Percentiles rank a stretch among this genome's conserved stretches.
Conservation (phyloP, 2,888 invertebrate species). For the Stenichneumon culpator region DNA sequence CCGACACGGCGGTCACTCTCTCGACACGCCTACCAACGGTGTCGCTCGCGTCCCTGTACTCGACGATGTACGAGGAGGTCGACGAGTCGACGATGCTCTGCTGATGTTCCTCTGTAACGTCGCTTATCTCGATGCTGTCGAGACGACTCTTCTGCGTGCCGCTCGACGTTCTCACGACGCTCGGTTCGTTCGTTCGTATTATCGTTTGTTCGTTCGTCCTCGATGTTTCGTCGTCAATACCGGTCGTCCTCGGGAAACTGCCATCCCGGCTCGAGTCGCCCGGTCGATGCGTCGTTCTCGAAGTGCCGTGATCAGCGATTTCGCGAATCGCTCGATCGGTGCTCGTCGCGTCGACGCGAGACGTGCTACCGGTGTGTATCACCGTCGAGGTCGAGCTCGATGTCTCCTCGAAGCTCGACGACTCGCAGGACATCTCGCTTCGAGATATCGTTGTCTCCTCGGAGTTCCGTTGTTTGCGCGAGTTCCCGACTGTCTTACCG, state of each 20-base stretch:
- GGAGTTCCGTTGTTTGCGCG: constrained; percentile 48
- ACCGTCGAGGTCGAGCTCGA: constrained; percentile 72
- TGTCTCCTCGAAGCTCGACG: constrained; percentile 71
- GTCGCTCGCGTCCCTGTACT: constrained; percentile 80
- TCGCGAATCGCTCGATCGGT: constrained; percentile 22
- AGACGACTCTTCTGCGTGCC: constrained; percentile 66
- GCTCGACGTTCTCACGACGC: constrained; percentile 73
- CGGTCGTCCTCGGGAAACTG: constrained; percentile 80
- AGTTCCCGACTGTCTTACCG: constrained; percentile 15
- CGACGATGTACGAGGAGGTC: constrained; percentile 89
- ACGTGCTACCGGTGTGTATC: constrained; percentile 63
- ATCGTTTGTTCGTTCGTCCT: constrained; percentile 56
- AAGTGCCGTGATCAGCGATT: constrained; percentile 75
- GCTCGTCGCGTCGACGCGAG: constrained; percentile 41
- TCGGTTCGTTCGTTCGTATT: constrained; percentile 70
- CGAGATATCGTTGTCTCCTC: constrained; percentile 42
- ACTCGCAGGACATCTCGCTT: constrained; percentile 53
- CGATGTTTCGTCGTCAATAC: constrained; percentile 78
- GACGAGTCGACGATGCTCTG: constrained; percentile 87
- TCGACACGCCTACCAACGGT: constrained; percentile 71
- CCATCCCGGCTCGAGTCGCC: constrained; percentile 85
- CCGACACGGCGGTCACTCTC: constrained; percentile 78
- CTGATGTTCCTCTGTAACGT: constrained; percentile 84
- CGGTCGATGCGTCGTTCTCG: constrained; percentile 63
- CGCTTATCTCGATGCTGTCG: constrained; percentile 77